These are phyloP conservation scores for Centruroides vittatus DNA, from an alignment of 1,140 invertebrate species.

Conservation along the genomic window DNA sequence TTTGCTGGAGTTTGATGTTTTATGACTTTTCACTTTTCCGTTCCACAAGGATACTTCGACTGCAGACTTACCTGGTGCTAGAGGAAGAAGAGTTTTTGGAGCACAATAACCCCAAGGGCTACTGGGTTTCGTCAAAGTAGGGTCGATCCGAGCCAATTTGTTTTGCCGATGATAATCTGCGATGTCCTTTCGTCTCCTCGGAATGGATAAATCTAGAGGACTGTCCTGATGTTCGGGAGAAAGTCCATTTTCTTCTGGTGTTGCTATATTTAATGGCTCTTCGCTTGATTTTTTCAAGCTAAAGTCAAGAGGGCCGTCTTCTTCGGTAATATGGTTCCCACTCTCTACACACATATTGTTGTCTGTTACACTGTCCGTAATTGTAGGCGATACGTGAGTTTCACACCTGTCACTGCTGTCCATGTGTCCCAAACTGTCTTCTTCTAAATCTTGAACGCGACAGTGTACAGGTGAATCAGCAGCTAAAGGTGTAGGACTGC, in stretches of 20 bases:
- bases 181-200: not conserved
- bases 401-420: too few species aligned
- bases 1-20: not conserved
- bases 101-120: conserved; percentile 12
- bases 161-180: not conserved
- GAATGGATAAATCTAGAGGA: not conserved
- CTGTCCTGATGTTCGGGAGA: not conserved
- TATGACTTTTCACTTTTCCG: conserved; percentile 7
- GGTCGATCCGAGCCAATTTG: not conserved
- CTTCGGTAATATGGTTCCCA: not conserved
- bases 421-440: too few species aligned
- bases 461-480: too few species aligned
- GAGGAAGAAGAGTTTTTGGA: conserved; percentile 28
- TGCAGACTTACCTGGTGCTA: not conserved
- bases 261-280: conserved; percentile 36
- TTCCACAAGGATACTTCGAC: conserved; percentile 4
- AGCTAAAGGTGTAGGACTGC: too few species aligned
- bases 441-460: too few species aligned
- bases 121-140: conserved; percentile 1
- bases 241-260: not conserved
- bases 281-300: conserved; percentile 27
- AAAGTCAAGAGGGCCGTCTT: not conserved
- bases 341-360: too few species aligned
- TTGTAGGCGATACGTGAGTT: too few species aligned
- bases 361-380: too few species aligned